phyloP scores from a whole-genome alignment of 2,113 vertebrate genomes.

The Corvus hawaiiensis region DNA sequence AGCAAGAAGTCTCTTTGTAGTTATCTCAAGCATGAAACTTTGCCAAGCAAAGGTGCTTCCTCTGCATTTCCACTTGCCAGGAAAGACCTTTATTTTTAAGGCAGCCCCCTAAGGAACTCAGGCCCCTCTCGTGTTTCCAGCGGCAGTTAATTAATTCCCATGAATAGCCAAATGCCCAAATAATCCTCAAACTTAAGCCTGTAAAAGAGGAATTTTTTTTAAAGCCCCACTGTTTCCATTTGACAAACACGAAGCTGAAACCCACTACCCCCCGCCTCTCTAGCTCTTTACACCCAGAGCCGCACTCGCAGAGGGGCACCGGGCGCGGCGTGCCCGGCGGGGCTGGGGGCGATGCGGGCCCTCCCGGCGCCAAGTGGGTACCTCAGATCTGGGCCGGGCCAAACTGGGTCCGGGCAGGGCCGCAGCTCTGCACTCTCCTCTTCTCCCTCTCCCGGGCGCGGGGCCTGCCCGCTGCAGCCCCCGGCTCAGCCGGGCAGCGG shows the following conservation, averaged over 20 bases:
- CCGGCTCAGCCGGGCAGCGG: neutral
- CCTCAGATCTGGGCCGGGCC: conserved; percentile 20
- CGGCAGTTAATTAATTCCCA: neutral
- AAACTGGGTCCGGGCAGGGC: too few species aligned
- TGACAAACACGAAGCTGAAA: neutral
- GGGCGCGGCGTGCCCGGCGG: fast-evolving
- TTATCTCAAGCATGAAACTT: neutral
- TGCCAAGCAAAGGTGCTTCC: neutral
- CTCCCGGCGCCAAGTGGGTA: neutral
- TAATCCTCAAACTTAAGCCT: fast-evolving
- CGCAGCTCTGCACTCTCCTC: neutral
- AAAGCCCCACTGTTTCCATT: neutral
- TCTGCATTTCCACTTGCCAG: neutral
- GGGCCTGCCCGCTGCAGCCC: neutral
- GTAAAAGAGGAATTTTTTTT: fast-evolving
- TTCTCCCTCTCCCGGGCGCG: neutral
- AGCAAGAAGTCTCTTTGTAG: neutral
- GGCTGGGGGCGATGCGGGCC: too few species aligned
- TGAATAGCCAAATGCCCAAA: neutral
- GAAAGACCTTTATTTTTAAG: neutral
- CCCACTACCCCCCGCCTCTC: fast-evolving
- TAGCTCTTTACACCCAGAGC: fast-evolving
- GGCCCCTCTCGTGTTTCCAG: neutral
- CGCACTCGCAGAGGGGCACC: fast-evolving
- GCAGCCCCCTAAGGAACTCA: neutral